Evolutionary conservation across 1,140 invertebrate genomes (phyloP).

Genomic region (Diuraphis noxia): DNA sequence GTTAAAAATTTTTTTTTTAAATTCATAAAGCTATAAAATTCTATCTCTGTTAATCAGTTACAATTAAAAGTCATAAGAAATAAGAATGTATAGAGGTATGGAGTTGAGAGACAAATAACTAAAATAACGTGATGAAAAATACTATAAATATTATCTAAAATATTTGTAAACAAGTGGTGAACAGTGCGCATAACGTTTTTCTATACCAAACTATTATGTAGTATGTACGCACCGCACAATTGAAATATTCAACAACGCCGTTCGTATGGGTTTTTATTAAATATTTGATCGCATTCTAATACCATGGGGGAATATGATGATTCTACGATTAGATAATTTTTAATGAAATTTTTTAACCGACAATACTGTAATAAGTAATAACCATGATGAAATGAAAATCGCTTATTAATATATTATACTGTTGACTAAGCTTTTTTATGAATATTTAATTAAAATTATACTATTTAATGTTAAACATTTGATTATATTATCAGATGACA

Average conservation of each 20-base stretch:
- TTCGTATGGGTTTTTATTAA: slow-evolving; percentile 4
- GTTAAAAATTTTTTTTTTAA: too few relatives aligned
- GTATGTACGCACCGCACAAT: not conserved
- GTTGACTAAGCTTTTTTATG: not conserved
- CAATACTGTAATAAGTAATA: not conserved
- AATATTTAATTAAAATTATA: slow-evolving; percentile 13
- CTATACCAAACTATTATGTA: not conserved
- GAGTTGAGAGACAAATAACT: not conserved
- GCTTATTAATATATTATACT: too few relatives aligned
- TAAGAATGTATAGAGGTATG: too few relatives aligned
- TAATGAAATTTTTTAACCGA: not conserved
- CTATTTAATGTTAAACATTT: not conserved
- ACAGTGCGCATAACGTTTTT: not conserved
- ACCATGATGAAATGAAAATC: not conserved
- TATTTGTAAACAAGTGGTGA: not conserved
- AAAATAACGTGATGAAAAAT: not conserved
- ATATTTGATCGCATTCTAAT: not conserved
- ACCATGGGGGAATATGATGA: not conserved
- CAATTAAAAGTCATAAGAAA: too few relatives aligned
- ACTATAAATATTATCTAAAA: not conserved
- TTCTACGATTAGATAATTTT: not conserved
- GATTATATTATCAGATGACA: not conserved
- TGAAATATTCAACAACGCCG: not conserved
- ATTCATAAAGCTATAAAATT: too few relatives aligned
- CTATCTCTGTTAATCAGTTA: too few relatives aligned